Conservation (phyloP, 2,797 vertebrate species). For the Enteromius treurensis region DNA sequence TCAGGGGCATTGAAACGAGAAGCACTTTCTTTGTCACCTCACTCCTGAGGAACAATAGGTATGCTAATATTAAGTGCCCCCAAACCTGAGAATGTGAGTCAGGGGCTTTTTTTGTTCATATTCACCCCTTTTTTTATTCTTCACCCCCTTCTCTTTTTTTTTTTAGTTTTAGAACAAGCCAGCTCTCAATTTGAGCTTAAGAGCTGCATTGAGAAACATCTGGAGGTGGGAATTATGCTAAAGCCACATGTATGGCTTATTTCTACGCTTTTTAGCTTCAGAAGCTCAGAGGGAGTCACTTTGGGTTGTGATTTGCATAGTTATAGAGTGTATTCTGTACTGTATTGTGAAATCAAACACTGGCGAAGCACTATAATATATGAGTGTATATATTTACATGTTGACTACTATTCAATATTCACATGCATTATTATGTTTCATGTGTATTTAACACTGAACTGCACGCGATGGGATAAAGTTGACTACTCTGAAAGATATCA, state of each 20-base stretch:
- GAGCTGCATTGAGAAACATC: conserved; percentile 60
- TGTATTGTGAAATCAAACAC: conserved; percentile 3
- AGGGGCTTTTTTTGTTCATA: conserved; percentile 69
- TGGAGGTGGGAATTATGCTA: conserved; percentile 50
- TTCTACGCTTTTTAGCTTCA: conserved; percentile 14
- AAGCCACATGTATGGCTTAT: conserved; percentile 23
- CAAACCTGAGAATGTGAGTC: conserved; percentile 68
- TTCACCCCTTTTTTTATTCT: conserved; percentile 57
- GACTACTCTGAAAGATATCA: conserved; percentile 29
- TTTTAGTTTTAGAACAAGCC: conserved; percentile 2
- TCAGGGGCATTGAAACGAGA: conserved; percentile 74
- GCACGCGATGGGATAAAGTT: neutral
- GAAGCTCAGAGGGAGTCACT: conserved; percentile 13
- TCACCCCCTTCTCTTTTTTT: neutral
- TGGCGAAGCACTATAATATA: neutral
- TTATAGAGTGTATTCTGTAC: neutral
- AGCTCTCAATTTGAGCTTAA: conserved; percentile 25
- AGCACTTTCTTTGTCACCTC: conserved; percentile 77
- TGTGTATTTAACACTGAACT: conserved; percentile 5
- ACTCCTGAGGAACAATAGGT: conserved; percentile 69
- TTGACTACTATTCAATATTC: neutral
- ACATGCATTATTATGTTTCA: neutral
- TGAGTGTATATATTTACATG: conserved; percentile 1
- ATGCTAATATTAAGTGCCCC: conserved; percentile 76
- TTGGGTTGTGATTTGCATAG: conserved; percentile 26